Evolutionary conservation across 2,113 vertebrate species (phyloP), one percentile per base, ranked within the genome.

Genomic region (Callopanchax toddi): DNA sequence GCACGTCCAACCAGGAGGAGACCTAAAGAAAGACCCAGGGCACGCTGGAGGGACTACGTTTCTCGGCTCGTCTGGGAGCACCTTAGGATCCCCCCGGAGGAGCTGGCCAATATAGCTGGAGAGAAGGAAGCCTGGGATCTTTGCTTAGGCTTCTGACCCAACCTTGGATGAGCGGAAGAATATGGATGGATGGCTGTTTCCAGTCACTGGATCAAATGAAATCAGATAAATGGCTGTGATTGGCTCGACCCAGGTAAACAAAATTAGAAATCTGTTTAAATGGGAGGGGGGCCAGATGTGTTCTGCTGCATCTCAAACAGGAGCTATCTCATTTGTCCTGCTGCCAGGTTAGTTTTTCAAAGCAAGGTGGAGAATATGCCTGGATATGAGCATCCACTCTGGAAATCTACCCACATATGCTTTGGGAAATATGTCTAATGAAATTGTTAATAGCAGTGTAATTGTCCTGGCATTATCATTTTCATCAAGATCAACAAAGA

Each of bases 391-490:
- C 42, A 44, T n/a, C 1, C 1, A n/a, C 34, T 55, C 39, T n/a
- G 32, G 25, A 50, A 60, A 49, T 79, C 67, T 76, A 71, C 32
- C 23, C 54, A 37, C 25, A 59, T 20, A 54, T 36, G 34, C 60
- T 63, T 0, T 23, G 25, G 20, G 8, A 67, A 84, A 75, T 71
- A 61, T 22, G 56, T 71, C 62, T 61, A 75, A 78, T 73, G 73
- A 77, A 79, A 63, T 44, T 6, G 17, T 78, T 81, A 67, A 72
- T 53, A 49, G 57, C n/a, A 10, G 17, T 20, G 11, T 49, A 51
- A 73, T 71, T 51, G 64, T 57, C 44, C 44, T 54, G 50, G 59
- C 46, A 44, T 76, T 63, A 81, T 65, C 63, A 74, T 76, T 76
- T 61, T 71, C 67, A 26, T 21, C 56, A 39, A 56, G n/a, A 13